Conservation (phyloP, 2,888 invertebrate genomes). For the Argynnis bischoffii region DNA sequence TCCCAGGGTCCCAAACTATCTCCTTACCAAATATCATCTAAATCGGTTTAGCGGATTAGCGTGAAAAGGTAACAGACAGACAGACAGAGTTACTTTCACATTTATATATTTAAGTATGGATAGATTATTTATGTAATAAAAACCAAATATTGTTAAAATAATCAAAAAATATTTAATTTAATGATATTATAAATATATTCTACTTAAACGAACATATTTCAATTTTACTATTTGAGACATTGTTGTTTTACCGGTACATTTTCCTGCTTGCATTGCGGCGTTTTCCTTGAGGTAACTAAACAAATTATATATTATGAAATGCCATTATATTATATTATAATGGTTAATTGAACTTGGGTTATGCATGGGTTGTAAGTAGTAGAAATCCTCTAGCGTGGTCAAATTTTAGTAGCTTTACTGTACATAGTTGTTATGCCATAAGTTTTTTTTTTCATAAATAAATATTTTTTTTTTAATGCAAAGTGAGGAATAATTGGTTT, state of each 20-base stretch:
- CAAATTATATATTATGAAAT: constrained; percentile 19
- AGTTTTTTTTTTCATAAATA: not conserved
- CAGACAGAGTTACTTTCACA: too few species aligned
- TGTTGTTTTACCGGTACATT: constrained; percentile 24
- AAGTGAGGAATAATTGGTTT: not conserved
- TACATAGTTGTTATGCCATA: not conserved
- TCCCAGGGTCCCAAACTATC: too few species aligned
- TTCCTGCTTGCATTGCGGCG: constrained; percentile 22
- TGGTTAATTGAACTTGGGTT: constrained; percentile 1
- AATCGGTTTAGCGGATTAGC: too few species aligned
- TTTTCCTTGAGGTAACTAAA: constrained; percentile 23
- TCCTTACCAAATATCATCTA: too few species aligned
- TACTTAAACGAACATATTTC: not conserved
- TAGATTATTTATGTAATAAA: too few species aligned
- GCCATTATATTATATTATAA: constrained; percentile 13
- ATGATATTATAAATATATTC: too few species aligned
- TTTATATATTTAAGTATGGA: too few species aligned
- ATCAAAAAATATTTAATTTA: too few species aligned
- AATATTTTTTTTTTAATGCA: not conserved
- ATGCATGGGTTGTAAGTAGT: constrained; percentile 12
- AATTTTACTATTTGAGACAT: constrained; percentile 18
- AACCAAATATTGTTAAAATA: too few species aligned
- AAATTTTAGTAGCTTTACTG: not conserved
- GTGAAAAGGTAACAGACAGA: too few species aligned
- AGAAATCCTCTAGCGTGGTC: constrained; percentile 1